Percentiles rank a stretch among this genome's conserved stretches.
Evolutionary conservation across 2,888 invertebrate species (phyloP).

Genomic region (Morpho helenor): DNA sequence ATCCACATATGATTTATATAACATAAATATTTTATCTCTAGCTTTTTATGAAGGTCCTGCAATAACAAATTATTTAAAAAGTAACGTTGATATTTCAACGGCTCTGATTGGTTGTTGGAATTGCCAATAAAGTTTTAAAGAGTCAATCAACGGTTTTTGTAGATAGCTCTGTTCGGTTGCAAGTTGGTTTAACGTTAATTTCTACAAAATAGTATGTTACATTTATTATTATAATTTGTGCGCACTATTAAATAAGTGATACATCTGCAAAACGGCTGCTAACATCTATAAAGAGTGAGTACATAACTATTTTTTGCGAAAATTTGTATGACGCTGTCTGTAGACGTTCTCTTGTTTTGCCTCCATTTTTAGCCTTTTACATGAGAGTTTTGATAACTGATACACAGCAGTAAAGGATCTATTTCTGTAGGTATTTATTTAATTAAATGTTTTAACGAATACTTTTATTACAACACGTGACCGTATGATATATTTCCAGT

Average conservation of each 20-base stretch:
- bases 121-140: constrained; percentile 57
- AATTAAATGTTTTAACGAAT: background rate
- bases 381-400: background rate
- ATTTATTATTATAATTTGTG: constrained; percentile 39
- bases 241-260: constrained; percentile 42
- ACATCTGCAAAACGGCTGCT: constrained; percentile 50
- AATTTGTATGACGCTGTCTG: constrained; percentile 47
- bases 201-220: constrained; percentile 43
- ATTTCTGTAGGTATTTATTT: constrained; percentile 1
- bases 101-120: constrained; percentile 44
- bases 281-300: constrained; percentile 59
- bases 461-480: constrained; percentile 41
- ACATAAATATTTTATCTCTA: too few relatives aligned
- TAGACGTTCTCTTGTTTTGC: constrained; percentile 73
- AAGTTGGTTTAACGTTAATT: constrained; percentile 55
- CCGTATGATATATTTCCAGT: constrained; percentile 48
- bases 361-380: constrained; percentile 55
- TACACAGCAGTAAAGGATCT: too few relatives aligned
- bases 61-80: constrained; percentile 13
- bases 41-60: too few relatives aligned
- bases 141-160: constrained; percentile 67
- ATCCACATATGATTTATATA: too few relatives aligned
- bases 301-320: constrained; percentile 36
- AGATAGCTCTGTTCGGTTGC: constrained; percentile 63
- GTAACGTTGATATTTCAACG: constrained; percentile 36